Evolutionary conservation across 2,888 invertebrate genomes (phyloP), one percentile per base, ranked within the genome.

Genomic region (Alcis repandata): DNA sequence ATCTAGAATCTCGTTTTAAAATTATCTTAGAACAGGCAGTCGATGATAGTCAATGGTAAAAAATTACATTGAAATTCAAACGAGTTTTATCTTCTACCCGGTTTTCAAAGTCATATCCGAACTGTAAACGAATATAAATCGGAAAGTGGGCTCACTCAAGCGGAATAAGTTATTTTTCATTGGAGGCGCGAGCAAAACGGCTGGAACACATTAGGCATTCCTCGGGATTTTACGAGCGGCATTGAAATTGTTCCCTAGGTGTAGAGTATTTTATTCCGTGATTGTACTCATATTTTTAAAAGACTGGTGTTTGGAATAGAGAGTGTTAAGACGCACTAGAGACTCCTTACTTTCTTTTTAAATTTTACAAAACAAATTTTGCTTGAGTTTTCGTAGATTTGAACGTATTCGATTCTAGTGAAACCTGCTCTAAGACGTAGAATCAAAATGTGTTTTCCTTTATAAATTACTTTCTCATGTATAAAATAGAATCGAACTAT

Each of bases 141-240:
- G 54, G n/a, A 20, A 32, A 45, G 33, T 60, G 46, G 52, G 63
- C 62, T 59, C 58, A 67, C 62, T 75, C 63, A 70, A 74, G 63
- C 71, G 70, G 73, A 76, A 74, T 71, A 72, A 76, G 63, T 72
- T 72, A 75, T 69, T 71, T 75, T 75, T 72, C 67, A 75, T 74
- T 70, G 67, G 62, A 70, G 62, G 59, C 71, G 59, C 58, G 62
- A 58, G 67, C 52, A 59, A 53, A 43, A 40, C 61, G 54, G 66
- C 67, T 69, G 49, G 54, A 43, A 51, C 56, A 68, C 60, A 69
- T 76, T 74, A 75, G 64, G 68, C 68, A 74, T 69, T 72, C 70
- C 68, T 64, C 58, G 63, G 59, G 61, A 63, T 69, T 73, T 73
- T 76, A 76, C 72, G 73, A 72, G 52, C 59, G 64, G 63, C 67